Evolutionary conservation across 2,113 vertebrate species (phyloP).

Genomic region (Sylvia atricapilla): DNA sequence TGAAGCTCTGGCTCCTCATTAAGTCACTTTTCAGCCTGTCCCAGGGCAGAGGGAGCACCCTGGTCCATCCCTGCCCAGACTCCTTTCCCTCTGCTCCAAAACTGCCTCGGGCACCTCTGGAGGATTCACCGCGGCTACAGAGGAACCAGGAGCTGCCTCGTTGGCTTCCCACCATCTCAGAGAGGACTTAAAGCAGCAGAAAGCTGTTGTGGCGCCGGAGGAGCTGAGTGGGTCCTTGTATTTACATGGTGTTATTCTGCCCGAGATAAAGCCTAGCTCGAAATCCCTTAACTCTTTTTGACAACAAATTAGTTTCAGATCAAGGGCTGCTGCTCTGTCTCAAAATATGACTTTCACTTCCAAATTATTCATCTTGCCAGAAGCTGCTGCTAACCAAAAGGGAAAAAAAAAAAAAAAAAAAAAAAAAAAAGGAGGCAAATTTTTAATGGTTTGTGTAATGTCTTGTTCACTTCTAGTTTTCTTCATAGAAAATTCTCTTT

Average conservation of each 20-base stretch:
- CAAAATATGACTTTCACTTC: slow-evolving; percentile 61
- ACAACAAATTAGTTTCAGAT: slow-evolving; percentile 76
- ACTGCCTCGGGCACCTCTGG: not conserved
- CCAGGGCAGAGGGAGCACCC: not conserved
- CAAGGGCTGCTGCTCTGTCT: slow-evolving; percentile 63
- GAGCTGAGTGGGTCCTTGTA: not conserved
- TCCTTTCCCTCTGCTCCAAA: accelerated
- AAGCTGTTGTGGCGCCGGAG: not conserved
- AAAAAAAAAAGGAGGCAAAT: slow-evolving; percentile 17
- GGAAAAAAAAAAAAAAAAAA: not conserved
- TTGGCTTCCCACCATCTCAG: not conserved
- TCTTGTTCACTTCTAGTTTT: slow-evolving; percentile 3
- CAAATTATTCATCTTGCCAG: slow-evolving; percentile 65
- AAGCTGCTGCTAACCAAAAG: slow-evolving; percentile 14
- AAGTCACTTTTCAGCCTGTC: accelerated
- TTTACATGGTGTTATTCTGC: not conserved
- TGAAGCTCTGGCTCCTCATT: not conserved
- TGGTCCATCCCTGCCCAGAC: not conserved
- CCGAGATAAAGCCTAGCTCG: not conserved
- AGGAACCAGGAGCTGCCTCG: accelerated
- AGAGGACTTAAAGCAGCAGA: not conserved
- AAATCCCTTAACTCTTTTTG: slow-evolving; percentile 54
- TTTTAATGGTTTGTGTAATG: slow-evolving; percentile 51
- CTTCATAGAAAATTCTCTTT: slow-evolving; percentile 62
- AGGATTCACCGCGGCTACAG: not conserved